Evolutionary conservation across 2,888 invertebrate genomes (phyloP).

Genomic region (Campoletis raptor): DNA sequence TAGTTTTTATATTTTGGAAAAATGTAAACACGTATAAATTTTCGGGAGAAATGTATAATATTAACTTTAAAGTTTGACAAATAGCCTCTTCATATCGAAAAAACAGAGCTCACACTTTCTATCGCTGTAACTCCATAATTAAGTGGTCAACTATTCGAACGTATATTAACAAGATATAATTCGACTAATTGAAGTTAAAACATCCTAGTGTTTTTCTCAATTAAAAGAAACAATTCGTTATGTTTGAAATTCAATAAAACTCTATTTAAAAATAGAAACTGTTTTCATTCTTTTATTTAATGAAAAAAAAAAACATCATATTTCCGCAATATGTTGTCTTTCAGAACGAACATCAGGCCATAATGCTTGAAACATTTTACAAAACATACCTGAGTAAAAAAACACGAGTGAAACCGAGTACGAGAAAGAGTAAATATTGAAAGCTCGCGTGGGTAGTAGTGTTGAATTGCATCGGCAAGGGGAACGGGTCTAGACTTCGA

Average conservation of each 20-base stretch:
- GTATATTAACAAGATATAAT: not conserved
- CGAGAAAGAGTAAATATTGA: constrained; percentile 2
- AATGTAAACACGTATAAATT: no score
- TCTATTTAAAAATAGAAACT: not conserved
- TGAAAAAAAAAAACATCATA: not conserved
- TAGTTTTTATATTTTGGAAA: no score
- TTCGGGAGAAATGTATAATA: no score
- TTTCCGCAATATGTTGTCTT: not conserved
- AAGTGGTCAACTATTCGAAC: not conserved
- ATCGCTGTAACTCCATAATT: no score
- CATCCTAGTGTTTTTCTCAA: not conserved
- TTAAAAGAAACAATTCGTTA: not conserved
- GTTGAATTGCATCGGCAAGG: not conserved
- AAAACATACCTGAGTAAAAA: not conserved
- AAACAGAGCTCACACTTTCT: no score
- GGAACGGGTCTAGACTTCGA: not conserved
- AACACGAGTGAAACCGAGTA: not conserved
- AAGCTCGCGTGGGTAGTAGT: not conserved
- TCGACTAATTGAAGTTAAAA: not conserved
- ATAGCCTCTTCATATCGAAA: no score
- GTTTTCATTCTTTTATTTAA: not conserved
- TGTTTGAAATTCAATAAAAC: not conserved
- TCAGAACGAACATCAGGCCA: not conserved
- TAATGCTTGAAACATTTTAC: not conserved
- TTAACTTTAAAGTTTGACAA: no score